Evolutionary conservation across 2,888 invertebrate species (phyloP).

Genomic region (Caradrina kadenii): DNA sequence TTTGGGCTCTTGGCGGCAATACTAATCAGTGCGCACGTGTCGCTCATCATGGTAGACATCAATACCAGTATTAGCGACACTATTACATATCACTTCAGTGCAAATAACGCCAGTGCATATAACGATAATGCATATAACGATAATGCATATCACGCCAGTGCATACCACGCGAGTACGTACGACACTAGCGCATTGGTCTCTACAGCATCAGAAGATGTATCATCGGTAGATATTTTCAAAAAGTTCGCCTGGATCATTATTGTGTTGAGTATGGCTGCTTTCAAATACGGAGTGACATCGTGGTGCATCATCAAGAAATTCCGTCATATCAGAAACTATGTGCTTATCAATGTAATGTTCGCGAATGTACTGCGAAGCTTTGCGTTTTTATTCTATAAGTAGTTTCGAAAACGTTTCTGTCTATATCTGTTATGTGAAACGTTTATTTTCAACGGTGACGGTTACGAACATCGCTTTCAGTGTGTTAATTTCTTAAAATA

Average conservation of each 20-base stretch:
- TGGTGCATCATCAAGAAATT: slow-evolving; percentile 21
- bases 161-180: slow-evolving; percentile 1
- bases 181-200: not conserved
- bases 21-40: slow-evolving; percentile 4
- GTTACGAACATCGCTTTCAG: slow-evolving; percentile 18
- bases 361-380: slow-evolving; percentile 13
- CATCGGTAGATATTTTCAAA: slow-evolving; percentile 8
- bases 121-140: not conserved
- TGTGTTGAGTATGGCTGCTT: not conserved
- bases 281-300: slow-evolving; percentile 16
- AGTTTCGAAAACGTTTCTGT: slow-evolving; percentile 11
- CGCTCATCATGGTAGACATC: not conserved
- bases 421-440: slow-evolving; percentile 21
- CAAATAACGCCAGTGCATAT: not conserved
- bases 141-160: slow-evolving; percentile 1
- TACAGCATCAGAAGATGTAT: not conserved
- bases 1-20: not conserved
- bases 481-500: slow-evolving; percentile 16
- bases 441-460: slow-evolving; percentile 12
- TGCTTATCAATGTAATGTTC: slow-evolving; percentile 11
- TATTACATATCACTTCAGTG: not conserved
- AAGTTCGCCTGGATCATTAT: slow-evolving; percentile 20
- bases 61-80: not conserved
- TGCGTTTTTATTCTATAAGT: slow-evolving; percentile 18
- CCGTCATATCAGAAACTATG: slow-evolving; percentile 21